Percentiles rank a stretch among this genome's conserved stretches.
phyloP scores from a whole-genome alignment of 2,797 vertebrate species.

The Cygnus olor region DNA sequence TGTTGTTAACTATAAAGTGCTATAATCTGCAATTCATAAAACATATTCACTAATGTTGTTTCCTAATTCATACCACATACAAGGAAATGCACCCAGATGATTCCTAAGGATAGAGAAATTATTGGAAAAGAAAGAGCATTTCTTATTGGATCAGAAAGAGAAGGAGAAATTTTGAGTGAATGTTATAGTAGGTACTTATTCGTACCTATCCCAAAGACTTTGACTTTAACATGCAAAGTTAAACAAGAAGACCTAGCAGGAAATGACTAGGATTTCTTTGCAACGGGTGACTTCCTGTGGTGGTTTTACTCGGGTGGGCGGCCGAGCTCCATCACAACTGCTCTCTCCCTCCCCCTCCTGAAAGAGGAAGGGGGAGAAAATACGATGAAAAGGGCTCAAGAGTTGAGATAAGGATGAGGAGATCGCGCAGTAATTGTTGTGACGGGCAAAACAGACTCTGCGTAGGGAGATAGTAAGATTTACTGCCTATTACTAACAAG shows the following conservation, averaged over 20 bases:
- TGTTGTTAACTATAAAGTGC: not conserved
- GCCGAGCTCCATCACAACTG: too few species aligned
- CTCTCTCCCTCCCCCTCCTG: too few species aligned
- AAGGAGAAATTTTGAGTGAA: not conserved
- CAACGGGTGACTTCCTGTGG: not conserved
- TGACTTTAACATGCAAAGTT: not conserved
- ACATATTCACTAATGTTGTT: accelerated
- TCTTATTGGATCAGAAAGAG: not conserved
- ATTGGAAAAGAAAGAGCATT: not conserved
- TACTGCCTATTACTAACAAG: too few species aligned
- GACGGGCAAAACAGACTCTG: too few species aligned
- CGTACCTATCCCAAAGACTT: not conserved
- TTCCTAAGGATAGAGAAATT: not conserved
- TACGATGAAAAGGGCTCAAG: too few species aligned
- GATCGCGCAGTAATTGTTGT: too few species aligned
- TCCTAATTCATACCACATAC: not conserved
- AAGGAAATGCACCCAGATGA: not conserved
- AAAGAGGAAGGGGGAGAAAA: too few species aligned
- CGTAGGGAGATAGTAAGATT: too few species aligned
- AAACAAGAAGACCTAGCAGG: not conserved
- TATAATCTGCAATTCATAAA: not conserved
- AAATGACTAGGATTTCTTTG: not conserved
- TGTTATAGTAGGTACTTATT: not conserved
- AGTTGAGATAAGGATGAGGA: too few species aligned
- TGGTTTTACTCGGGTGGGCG: too few species aligned